Evolutionary conservation across 2,888 invertebrate species (phyloP), one percentile per base, ranked within the genome.

Genomic region (Erpobdella octoculata): DNA sequence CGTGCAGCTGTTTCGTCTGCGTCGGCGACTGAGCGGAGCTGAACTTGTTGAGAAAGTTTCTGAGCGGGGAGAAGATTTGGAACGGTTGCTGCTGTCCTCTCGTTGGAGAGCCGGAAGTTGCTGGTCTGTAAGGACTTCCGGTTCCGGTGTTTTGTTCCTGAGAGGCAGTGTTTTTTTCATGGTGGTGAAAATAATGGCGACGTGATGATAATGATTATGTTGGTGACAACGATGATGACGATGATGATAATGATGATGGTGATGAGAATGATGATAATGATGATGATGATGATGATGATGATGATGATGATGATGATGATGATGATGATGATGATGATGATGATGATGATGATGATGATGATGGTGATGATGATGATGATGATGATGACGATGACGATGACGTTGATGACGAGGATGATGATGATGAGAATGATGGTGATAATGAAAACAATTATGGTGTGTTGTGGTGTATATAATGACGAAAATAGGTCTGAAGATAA

Each of bases 321-420:
- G 72, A 74, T 72, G 72, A 74, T 68, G 73, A 72, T 72, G 73
- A 74, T 74, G 74, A 69, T 59, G 73, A 72, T 62, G 71, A 64
- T 74, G 72, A 72, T 74, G 72, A 62, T 74, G 72, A 74, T 67
- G 70, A 72, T 70, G 70, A 71, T 67, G 67, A 71, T 71, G 73
- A 74, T 38, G 71, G 64, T 65, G 66, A 74, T 70, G 33, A 74
- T 36, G 73, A 68, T 21, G 5, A 53, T 41, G 9, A 41, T 41
- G 18, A 9, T 58, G 59, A 12, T 58, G 59, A 12, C 21, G 59
- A 21, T 58, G 21, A 9, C 21, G 59, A 58, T 58, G 59, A 58
- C 25, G 59, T 12, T 58, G 59, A 58, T 21, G 21, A 58, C 25
- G 21, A 58, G 8, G 59, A 58, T 21, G 59, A 58, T 21, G 12